Percentiles rank a stretch among this genome's conserved stretches.
These are phyloP conservation scores for Perccottus glenii DNA, from an alignment of 2,113 vertebrate species.

Conservation along the genomic window DNA sequence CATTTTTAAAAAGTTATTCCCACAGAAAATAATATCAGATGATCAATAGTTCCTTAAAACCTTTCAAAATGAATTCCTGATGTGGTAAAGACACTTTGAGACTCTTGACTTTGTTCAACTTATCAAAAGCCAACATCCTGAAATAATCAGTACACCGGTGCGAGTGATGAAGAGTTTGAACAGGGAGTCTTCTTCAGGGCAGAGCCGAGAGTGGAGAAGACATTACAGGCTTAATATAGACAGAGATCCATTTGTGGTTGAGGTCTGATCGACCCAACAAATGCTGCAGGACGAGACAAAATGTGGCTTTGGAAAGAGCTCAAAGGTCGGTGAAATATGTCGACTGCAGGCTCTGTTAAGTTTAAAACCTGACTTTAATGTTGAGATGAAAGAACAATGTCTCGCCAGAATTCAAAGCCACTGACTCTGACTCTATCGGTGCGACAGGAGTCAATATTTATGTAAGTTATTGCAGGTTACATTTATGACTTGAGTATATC, in stretches of 20 bases:
- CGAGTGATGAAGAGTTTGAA: conserved; percentile 21
- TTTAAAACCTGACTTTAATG: conserved; percentile 51
- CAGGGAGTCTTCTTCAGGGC: conserved; percentile 26
- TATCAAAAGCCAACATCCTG: conserved; percentile 28
- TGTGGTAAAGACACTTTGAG: conserved; percentile 23
- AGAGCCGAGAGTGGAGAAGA: conserved; percentile 37
- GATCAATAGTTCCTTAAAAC: too few relatives aligned
- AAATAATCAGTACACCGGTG: conserved; percentile 31
- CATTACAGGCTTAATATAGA: conserved; percentile 53
- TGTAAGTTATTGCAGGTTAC: conserved; percentile 1
- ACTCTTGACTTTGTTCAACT: conserved; percentile 26
- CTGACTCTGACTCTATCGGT: conserved; percentile 8
- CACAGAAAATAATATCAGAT: too few relatives aligned
- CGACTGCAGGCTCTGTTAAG: conserved; percentile 29
- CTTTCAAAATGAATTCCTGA: conserved; percentile 12
- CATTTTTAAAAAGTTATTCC: too few relatives aligned
- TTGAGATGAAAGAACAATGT: conserved; percentile 42
- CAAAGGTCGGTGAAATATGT: conserved; percentile 45
- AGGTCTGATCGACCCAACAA: conserved; percentile 46
- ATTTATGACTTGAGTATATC: background rate
- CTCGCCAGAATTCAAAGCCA: conserved; percentile 5
- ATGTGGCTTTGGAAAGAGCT: conserved; percentile 58
- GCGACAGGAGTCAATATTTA: conserved; percentile 10
- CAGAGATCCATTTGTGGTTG: conserved; percentile 49
- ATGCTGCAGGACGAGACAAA: conserved; percentile 40